A percentile compares a stretch with the other conserved stretches of the same genome.
These are phyloP conservation scores for Caenorhabditis tropicalis DNA, from an alignment of 1,140 invertebrate species.

Conservation along the genomic window DNA sequence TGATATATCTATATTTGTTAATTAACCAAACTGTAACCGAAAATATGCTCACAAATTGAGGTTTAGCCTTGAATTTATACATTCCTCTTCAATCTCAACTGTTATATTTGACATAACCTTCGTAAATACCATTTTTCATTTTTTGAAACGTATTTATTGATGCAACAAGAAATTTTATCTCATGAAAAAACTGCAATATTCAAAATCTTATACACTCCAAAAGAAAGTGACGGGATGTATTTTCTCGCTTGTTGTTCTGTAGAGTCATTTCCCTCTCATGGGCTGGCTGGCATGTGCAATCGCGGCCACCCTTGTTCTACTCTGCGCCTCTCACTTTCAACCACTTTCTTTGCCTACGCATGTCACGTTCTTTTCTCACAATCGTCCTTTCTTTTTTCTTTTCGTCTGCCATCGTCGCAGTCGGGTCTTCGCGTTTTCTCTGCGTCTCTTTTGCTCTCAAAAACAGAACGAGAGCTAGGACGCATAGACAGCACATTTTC, in stretches of 20 bases:
- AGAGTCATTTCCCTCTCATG: neutral
- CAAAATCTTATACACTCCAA: too few relatives aligned
- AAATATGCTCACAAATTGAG: too few relatives aligned
- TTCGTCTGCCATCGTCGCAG: neutral
- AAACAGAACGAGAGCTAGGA: neutral
- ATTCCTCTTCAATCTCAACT: too few relatives aligned
- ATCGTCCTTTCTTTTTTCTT: neutral
- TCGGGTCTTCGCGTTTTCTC: neutral
- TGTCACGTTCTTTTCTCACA: neutral
- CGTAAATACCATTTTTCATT: too few relatives aligned
- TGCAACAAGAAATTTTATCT: too few relatives aligned
- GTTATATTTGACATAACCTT: too few relatives aligned
- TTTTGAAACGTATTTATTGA: too few relatives aligned
- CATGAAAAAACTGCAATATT: too few relatives aligned
- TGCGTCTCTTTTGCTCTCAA: neutral
- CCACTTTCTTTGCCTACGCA: neutral
- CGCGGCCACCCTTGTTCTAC: neutral
- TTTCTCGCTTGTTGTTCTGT: neutral
- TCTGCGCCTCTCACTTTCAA: neutral
- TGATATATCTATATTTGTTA: neutral
- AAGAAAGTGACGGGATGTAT: too few relatives aligned
- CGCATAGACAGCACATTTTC: neutral
- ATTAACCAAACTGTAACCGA: too few relatives aligned
- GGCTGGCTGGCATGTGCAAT: slow-evolving; percentile 22
- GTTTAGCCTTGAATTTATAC: too few relatives aligned